Evolutionary conservation across 1,140 invertebrate species (phyloP), one percentile per base, ranked within the genome.

Genomic region (Calliopsis andreniformis): DNA sequence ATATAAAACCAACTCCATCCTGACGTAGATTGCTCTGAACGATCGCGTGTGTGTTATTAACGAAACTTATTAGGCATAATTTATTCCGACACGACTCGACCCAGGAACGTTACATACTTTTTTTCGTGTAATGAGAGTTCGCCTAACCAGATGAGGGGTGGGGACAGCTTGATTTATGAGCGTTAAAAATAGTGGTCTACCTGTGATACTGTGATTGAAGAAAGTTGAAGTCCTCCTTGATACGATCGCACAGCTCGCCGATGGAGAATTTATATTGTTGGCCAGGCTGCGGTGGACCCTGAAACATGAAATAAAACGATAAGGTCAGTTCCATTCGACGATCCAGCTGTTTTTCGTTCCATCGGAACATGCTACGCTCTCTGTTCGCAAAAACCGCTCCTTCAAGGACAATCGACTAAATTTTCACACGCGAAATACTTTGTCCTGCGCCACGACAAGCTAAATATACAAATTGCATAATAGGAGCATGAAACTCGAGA

Each of bases 241-340:
- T 98, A 85, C 97, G 93, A 91, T 98, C 97, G 92, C 97, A 97
- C 43, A 96, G 97, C 91, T 98, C 98, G 63, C 95, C 95, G 79
- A 98, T 95, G 53, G 97, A 98, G 92, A 98, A 98, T 92, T 98
- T 98, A 90, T 98, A 96, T 69, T 96, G 96, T 91, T 97, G 96
- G 53, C 96, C 95, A 79, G 96, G 96, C 85, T 96, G 96, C 84
- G 96, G 96, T 77, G 96, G 96, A 90, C 96, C 96, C 96, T 97
- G 94, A n/a, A 94, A 94, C 86, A 88, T 79, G 89, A 88, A 92
- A 82, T 87, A 69, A 76, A 76, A 59, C 32, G 14, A 43, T 20
- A 58, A 35, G 51, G 43, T 76, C 45, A 39, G 61, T 5, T 75
- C 25, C 35, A 16, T 49, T 23, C 51, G 51, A 10, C n/a, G 16